Percentiles rank a stretch among this genome's conserved stretches.
These are phyloP conservation scores for Antheraea pernyi DNA, from an alignment of 1,140 invertebrate species.

Conservation along the genomic window DNA sequence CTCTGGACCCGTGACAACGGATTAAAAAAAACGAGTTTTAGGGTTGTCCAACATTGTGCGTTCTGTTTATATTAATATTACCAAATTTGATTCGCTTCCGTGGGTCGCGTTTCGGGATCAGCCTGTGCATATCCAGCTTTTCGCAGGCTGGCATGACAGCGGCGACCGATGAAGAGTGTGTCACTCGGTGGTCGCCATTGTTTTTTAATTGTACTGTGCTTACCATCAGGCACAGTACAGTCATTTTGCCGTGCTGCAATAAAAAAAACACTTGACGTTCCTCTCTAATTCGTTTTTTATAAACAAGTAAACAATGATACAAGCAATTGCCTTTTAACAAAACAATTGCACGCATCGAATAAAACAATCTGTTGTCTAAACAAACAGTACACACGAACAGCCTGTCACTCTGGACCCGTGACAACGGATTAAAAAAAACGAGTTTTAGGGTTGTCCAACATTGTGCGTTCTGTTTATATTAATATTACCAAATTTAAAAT, in stretches of 20 bases:
- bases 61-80: no score
- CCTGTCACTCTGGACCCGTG: constrained; percentile 34
- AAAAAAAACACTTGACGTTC: neutral
- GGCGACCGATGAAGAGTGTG: no score
- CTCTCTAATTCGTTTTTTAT: neutral
- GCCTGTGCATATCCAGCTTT: no score
- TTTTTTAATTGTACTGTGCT: neutral
- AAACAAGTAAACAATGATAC: neutral
- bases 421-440: constrained; percentile 45
- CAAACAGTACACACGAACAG: constrained; percentile 46
- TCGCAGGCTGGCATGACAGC: no score
- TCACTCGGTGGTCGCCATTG: no score
- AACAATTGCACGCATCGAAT: constrained; percentile 25
- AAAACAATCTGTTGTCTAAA: constrained; percentile 58
- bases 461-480: neutral
- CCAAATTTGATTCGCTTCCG: no score
- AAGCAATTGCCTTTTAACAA: constrained; percentile 4
- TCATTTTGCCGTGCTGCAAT: no score
- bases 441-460: constrained; percentile 36
- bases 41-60: no score
- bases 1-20: no score
- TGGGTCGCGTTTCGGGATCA: no score
- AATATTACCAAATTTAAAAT: neutral
- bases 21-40: no score
- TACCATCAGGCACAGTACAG: no score